Evolutionary conservation across 1,140 invertebrate species (phyloP), one percentile per base, ranked within the genome.

Genomic region (Drosophila pandora): DNA sequence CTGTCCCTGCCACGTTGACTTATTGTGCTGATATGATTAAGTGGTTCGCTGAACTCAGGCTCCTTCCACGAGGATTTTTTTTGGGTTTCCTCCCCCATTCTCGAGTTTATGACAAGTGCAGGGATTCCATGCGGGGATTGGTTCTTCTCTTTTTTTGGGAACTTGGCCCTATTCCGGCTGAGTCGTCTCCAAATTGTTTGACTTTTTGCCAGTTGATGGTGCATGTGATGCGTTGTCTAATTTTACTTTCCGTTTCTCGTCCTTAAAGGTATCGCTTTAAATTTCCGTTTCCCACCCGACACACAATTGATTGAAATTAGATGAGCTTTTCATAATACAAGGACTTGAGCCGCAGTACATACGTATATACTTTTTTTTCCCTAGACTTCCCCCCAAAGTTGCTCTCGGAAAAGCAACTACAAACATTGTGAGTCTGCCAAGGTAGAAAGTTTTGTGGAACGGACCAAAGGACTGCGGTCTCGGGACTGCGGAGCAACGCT

Each of bases 11-110:
- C 6, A 2, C 39, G 76, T 69, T 82, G 82, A 82, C 83, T 87
- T 87, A 87, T 88, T 88, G 77, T 88, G 74, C 73, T 88, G 83
- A 87, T 82, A 87, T 87, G 82, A 87, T 87, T 82, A 87, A 85
- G 83, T 87, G 83, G 67, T 63, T 74, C 53, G 52, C 37, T 48
- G 68, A 37, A 58, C 43, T 69, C 37, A 30, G 22, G 34, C 39
- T 73, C 25, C 25, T 28, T 28, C 25, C 25, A 28, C 25, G 25
- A 28, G 3, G 25, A 6, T 6, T 28, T 28, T 28, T 28, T 28
- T 28, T 28, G 2, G 25, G 5, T 28, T 28, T 28, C 25, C 25
- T 28, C 25, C 25, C 25, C 25, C 5, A 28, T 28, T 28, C 3
- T 32, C 21, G 54, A 53, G 45, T 71, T 73, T 73, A 73, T 73